These are phyloP conservation scores for Leptobrachium leishanense DNA, from an alignment of 2,113 vertebrate species.

Conservation along the genomic window DNA sequence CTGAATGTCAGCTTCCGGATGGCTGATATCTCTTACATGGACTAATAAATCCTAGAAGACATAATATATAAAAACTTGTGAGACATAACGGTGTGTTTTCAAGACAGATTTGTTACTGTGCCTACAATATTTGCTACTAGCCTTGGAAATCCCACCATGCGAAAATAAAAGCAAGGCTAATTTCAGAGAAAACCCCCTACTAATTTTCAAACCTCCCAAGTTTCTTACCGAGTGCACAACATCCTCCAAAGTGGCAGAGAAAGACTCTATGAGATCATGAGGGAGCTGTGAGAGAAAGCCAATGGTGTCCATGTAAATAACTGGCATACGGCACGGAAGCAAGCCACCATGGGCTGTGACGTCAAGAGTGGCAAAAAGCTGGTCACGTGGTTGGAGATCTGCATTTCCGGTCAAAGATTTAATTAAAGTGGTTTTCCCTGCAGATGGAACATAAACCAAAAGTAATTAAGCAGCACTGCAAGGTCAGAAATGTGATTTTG, in stretches of 20 bases:
- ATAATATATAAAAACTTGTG: background rate
- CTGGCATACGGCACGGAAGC: conserved; percentile 75
- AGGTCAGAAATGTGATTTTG: no score
- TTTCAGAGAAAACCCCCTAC: no score
- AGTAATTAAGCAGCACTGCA: background rate
- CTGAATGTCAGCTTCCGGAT: conserved; percentile 83
- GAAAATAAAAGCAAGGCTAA: no score
- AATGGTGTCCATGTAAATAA: conserved; percentile 90
- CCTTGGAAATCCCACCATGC: no score
- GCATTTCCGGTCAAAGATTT: conserved; percentile 84
- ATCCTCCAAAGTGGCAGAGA: conserved; percentile 89
- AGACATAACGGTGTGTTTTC: no score
- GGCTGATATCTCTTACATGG: conserved; percentile 89
- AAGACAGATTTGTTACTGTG: no score
- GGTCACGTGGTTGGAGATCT: conserved; percentile 76
- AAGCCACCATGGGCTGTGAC: conserved; percentile 83
- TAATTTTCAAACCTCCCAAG: background rate
- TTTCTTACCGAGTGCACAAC: conserved; percentile 80
- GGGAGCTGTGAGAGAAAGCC: conserved; percentile 94
- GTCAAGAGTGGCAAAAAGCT: conserved; percentile 90
- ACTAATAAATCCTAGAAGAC: conserved; percentile 80
- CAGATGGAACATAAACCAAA: conserved; percentile 22
- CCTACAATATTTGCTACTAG: no score
- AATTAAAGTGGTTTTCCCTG: conserved; percentile 93
- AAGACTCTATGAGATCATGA: conserved; percentile 86